These are phyloP conservation scores for Poecilia picta DNA, from an alignment of 2,797 vertebrate genomes.

Conservation along the genomic window DNA sequence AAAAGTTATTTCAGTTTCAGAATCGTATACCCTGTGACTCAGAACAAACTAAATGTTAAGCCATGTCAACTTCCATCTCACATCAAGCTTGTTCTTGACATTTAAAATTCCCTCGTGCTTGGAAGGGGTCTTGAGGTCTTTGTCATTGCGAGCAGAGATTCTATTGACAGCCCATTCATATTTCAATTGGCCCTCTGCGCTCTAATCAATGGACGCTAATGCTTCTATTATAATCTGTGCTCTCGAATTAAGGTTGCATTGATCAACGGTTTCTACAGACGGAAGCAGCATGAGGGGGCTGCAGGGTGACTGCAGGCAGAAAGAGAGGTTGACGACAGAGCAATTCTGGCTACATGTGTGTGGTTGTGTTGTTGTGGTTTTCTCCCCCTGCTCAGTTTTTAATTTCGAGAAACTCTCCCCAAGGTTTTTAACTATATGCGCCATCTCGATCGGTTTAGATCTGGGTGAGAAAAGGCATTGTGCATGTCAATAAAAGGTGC, in stretches of 20 bases:
- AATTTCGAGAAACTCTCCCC: conserved; percentile 46
- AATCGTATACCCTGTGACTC: neutral
- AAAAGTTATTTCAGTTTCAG: conserved; percentile 8
- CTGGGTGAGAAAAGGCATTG: conserved; percentile 44
- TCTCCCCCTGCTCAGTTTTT: conserved; percentile 34
- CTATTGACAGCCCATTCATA: conserved; percentile 68
- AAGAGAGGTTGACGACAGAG: conserved; percentile 16
- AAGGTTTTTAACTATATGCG: conserved; percentile 52
- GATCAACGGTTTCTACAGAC: conserved; percentile 64
- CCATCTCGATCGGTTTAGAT: conserved; percentile 27
- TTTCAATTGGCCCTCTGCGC: conserved; percentile 48
- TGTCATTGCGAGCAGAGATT: conserved; percentile 65
- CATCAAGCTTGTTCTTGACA: conserved; percentile 61
- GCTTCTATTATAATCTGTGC: conserved; percentile 80
- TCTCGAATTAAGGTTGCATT: conserved; percentile 77
- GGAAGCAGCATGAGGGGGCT: conserved; percentile 23
- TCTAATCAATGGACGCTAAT: conserved; percentile 77
- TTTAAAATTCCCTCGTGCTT: conserved; percentile 52
- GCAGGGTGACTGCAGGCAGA: conserved; percentile 30
- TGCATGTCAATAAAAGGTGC: conserved; percentile 55
- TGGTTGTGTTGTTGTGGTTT: conserved; percentile 6
- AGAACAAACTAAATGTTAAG: conserved; percentile 21
- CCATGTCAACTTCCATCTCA: conserved; percentile 6
- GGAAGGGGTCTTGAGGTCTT: conserved; percentile 51
- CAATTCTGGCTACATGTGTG: neutral